phyloP scores from a whole-genome alignment of 1,140 invertebrate genomes.

The Hylaeus volcanicus region DNA sequence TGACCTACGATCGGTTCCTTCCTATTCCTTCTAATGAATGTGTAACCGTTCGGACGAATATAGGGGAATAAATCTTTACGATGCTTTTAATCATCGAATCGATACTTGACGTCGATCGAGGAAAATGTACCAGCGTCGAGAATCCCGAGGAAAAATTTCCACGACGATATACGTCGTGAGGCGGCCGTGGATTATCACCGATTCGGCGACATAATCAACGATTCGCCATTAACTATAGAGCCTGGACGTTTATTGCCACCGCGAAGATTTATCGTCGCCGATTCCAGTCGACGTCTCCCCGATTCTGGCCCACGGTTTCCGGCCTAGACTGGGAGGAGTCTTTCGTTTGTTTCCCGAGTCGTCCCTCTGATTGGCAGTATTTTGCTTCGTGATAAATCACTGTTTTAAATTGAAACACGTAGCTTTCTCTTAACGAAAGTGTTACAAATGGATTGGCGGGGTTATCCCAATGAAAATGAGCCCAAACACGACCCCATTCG shows the following conservation, averaged over 20 bases:
- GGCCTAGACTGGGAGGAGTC: conserved; percentile 28
- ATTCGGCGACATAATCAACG: conserved; percentile 59
- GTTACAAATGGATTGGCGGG: too few relatives aligned
- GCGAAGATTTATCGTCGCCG: conserved; percentile 54
- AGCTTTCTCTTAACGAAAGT: too few relatives aligned
- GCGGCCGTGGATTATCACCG: conserved; percentile 51
- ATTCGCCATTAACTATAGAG: conserved; percentile 57
- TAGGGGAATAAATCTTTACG: too few relatives aligned
- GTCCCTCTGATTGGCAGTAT: background rate
- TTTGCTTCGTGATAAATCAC: background rate
- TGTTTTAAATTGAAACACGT: too few relatives aligned
- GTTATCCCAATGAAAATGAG: too few relatives aligned
- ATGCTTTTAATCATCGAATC: too few relatives aligned
- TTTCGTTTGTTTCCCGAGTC: background rate
- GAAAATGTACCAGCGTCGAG: too few relatives aligned
- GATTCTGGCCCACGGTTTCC: conserved; percentile 37
- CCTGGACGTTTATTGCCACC: conserved; percentile 57
- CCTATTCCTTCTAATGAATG: too few relatives aligned
- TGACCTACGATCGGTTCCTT: too few relatives aligned
- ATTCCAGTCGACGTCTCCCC: conserved; percentile 44
- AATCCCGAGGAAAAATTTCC: background rate
- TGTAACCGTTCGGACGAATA: too few relatives aligned
- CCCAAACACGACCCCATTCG: too few relatives aligned
- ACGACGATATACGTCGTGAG: conserved; percentile 22
- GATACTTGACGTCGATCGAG: too few relatives aligned